Base-by-base conservation (phyloP, 2,888 invertebrate genomes). In the Strigamia transsilvanica region DNA sequence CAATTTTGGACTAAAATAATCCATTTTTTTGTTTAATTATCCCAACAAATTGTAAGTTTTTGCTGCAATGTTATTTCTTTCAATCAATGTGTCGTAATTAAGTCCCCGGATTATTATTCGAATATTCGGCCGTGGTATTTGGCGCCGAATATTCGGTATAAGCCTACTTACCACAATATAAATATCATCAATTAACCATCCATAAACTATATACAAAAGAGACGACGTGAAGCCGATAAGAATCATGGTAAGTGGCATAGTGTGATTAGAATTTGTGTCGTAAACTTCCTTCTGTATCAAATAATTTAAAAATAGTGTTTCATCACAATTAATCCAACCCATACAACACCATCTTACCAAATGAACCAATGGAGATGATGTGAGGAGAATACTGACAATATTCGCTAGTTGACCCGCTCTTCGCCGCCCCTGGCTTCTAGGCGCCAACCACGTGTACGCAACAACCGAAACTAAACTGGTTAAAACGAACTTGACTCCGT, bases 161-260 rank as follows among this genome's bases (percentile, higher is more conserved):
- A n/a, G n/a, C n/a, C n/a, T n/a, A 73, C 73, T 73, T 73, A 73
- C 73, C 27, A 73, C 23, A n/a, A 73, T 73, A 27, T 73, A 73
- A 27, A 32, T 12, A 73, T 73, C 73, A 32, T 32, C 73, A 15
- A 73, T 73, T 32, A 73, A 27, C 73, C 73, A 73, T 27, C 73
- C 73, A n/a, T 73, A 73, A 10, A 73, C 9, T 73, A 73, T 13
- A 73, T 73, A 73, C 27, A 27, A 27, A 73, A 73, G 12, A 32
- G 73, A 73, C 23, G 73, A 73, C 0, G 7, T 7, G 12, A 73
- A 73, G 9, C 73, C 73, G 5, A 73, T 73, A 13, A 32, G 32
- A 32, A 73, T 73, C 27, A 73, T 32, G 32, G 32, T 6, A 2
- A 73, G 7, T 32, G 73, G 73, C 73, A 73, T 27, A 32, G 32